Evolutionary conservation across 2,113 vertebrate species (phyloP).

Genomic region (Bostrychus sinensis): DNA sequence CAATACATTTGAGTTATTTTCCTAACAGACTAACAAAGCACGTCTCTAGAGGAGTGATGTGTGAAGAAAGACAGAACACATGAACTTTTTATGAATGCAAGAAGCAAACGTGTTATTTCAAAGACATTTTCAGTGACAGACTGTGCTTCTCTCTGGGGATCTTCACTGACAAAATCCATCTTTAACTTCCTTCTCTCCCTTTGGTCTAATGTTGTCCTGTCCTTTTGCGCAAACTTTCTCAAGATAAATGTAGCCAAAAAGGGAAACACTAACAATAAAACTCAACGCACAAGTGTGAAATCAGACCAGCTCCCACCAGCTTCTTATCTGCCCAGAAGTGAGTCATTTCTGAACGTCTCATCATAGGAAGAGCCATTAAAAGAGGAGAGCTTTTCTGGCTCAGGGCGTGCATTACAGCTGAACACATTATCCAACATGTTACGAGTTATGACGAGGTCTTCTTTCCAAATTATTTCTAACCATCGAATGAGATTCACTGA

Average conservation of each 20-base stretch:
- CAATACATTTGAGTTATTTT: too few species aligned
- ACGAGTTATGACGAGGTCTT: neutral
- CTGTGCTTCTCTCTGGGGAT: slow-evolving; percentile 42
- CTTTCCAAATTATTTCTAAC: neutral
- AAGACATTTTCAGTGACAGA: slow-evolving; percentile 38
- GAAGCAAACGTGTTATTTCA: slow-evolving; percentile 1
- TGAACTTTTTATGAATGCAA: slow-evolving; percentile 59
- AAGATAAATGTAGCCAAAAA: slow-evolving; percentile 19
- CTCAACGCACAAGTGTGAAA: neutral
- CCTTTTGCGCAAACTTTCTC: slow-evolving; percentile 8
- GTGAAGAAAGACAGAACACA: slow-evolving; percentile 26
- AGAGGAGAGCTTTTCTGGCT: neutral
- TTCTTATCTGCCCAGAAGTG: neutral
- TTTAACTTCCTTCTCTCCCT: slow-evolving; percentile 1
- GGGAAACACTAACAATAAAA: slow-evolving; percentile 20
- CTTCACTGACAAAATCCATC: slow-evolving; percentile 34
- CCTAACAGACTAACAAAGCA: too few species aligned
- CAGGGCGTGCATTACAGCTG: neutral
- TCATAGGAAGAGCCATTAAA: neutral
- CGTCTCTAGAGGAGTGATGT: too few species aligned
- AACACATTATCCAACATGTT: neutral
- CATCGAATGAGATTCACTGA: neutral
- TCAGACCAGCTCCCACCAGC: neutral
- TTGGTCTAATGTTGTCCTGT: slow-evolving; percentile 1
- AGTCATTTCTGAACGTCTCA: neutral